These are phyloP conservation scores for Sebastolobus alascanus DNA, from an alignment of 2,797 vertebrate genomes.

Conservation along the genomic window DNA sequence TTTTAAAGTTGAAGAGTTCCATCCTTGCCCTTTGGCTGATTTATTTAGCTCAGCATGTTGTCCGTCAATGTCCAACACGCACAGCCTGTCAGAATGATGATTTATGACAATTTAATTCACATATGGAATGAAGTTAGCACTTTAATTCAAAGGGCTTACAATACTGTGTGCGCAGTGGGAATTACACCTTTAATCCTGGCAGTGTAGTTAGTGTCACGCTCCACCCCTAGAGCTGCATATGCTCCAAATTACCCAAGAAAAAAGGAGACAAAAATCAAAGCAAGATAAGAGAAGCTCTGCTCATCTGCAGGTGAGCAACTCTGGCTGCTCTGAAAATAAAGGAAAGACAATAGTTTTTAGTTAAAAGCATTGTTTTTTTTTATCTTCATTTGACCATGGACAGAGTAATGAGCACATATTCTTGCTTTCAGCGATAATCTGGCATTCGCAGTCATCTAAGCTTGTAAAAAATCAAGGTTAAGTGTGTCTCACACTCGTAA, in stretches of 20 bases:
- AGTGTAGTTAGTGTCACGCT: neutral
- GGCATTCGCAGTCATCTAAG: slow-evolving; percentile 13
- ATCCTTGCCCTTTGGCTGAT: slow-evolving; percentile 36
- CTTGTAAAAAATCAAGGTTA: slow-evolving; percentile 27
- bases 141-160: neutral
- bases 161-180: neutral
- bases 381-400: slow-evolving; percentile 12
- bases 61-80: slow-evolving; percentile 12
- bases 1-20: slow-evolving; percentile 29
- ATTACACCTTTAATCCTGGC: neutral
- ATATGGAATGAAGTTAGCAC: neutral
- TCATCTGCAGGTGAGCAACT: slow-evolving; percentile 17
- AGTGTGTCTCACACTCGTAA: neutral
- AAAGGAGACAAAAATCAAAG: neutral
- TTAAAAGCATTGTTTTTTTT: neutral
- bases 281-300: neutral
- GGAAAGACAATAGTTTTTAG: neutral
- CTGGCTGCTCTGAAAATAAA: neutral
- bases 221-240: neutral
- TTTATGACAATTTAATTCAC: neutral
- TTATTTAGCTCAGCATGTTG: slow-evolving; percentile 23
- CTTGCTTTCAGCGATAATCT: slow-evolving; percentile 26
- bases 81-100: slow-evolving; percentile 3
- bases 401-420: slow-evolving; percentile 3
- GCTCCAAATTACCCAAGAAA: neutral